Percentiles rank a stretch among this genome's conserved stretches.
Conservation (phyloP, 2,888 invertebrate species). For the Apamea anceps region DNA sequence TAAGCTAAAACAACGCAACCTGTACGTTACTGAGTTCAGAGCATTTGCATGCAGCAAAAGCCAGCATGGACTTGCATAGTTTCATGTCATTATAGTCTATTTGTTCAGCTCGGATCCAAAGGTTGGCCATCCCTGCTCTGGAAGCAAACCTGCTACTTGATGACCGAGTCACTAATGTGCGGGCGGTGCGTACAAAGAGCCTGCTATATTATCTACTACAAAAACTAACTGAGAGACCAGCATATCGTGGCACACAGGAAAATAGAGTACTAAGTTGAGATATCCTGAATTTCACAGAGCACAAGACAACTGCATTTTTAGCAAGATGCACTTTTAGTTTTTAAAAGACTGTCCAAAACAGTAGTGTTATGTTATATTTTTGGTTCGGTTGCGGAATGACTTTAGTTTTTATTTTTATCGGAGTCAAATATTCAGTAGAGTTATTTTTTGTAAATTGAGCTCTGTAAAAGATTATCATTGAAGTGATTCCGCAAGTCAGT, state of each 20-base stretch:
- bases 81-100: background rate
- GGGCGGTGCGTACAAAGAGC: slow-evolving; percentile 58
- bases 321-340: background rate
- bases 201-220: slow-evolving; percentile 28
- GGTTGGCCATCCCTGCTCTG: slow-evolving; percentile 27
- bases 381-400: no score
- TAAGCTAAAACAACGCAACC: no score
- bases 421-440: background rate
- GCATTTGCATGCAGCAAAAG: background rate
- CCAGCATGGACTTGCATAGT: background rate
- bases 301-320: background rate
- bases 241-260: slow-evolving; percentile 9
- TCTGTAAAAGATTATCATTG: background rate
- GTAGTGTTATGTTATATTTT: background rate
- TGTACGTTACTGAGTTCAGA: background rate
- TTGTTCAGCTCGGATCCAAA: background rate
- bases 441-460: background rate
- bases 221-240: slow-evolving; percentile 33
- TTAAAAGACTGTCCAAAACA: background rate
- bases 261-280: background rate
- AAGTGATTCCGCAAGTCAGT: background rate
- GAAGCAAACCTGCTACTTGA: slow-evolving; percentile 52
- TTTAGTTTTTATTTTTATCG: background rate
- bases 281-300: background rate
- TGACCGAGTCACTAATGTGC: slow-evolving; percentile 52